These are phyloP conservation scores for Melitaea athalia DNA, from an alignment of 2,888 invertebrate genomes.

Conservation along the genomic window DNA sequence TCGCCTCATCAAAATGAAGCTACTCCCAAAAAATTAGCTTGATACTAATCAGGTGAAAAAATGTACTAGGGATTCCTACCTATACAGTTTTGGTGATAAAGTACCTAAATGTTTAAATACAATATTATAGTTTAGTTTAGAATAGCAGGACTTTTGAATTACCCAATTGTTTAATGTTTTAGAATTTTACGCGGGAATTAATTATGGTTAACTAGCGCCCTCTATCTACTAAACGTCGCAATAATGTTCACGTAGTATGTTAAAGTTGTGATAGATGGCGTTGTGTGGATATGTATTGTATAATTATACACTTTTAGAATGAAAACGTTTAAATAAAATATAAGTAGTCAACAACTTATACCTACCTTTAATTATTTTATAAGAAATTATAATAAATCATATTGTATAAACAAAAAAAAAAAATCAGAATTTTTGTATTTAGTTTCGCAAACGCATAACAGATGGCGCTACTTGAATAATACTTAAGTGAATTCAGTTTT, in stretches of 20 bases:
- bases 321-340: background rate
- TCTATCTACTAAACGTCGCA: background rate
- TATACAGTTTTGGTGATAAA: no score
- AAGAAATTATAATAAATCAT: background rate
- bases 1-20: no score
- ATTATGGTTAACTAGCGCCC: background rate
- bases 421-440: background rate
- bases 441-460: background rate
- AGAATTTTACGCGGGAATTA: background rate
- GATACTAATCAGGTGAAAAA: no score
- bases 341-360: background rate
- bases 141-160: no score
- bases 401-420: background rate
- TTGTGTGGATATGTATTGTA: background rate
- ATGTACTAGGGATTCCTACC: no score
- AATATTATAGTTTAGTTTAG: background rate
- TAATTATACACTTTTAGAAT: background rate
- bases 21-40: no score
- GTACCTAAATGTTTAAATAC: no score
- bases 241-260: background rate
- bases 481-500: no score
- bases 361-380: background rate
- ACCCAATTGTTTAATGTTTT: no score
- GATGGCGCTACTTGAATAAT: background rate
- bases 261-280: constrained; percentile 7